Evolutionary conservation across 1,140 invertebrate species (phyloP).

Genomic region (Parapsyche elsis): DNA sequence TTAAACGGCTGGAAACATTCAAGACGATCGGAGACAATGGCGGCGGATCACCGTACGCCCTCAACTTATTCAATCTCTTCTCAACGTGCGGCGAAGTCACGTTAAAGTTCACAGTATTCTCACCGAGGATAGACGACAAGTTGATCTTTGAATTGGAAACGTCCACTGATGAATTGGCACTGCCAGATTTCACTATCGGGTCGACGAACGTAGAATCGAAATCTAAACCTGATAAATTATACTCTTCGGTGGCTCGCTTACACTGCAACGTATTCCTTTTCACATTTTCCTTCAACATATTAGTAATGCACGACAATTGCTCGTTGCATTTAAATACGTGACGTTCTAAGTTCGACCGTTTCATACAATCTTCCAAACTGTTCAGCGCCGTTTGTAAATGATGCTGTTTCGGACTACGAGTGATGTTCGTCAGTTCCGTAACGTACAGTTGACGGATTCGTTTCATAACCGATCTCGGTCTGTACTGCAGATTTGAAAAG

Average conservation of each 20-base stretch:
- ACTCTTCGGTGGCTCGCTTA: too few relatives aligned
- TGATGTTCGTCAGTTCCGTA: constrained; percentile 45
- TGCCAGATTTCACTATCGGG: too few relatives aligned
- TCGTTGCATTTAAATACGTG: constrained; percentile 33
- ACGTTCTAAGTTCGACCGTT: not conserved
- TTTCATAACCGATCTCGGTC: constrained; percentile 46
- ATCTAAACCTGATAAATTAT: constrained; percentile 44
- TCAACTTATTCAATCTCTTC: constrained; percentile 62
- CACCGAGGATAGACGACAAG: constrained; percentile 22
- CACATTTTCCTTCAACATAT: not conserved
- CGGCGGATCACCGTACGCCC: constrained; percentile 65
- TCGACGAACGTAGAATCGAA: constrained; percentile 50
- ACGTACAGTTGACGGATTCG: constrained; percentile 43
- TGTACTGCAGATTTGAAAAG: constrained; percentile 72
- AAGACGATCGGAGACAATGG: constrained; percentile 61
- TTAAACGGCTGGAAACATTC: constrained; percentile 58
- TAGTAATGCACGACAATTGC: constrained; percentile 3
- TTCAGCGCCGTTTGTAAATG: constrained; percentile 27
- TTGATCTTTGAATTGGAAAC: constrained; percentile 17
- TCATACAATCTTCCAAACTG: constrained; percentile 32
- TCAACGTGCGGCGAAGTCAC: constrained; percentile 59
- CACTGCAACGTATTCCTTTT: not conserved
- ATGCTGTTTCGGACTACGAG: constrained; percentile 43
- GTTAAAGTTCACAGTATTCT: constrained; percentile 1
- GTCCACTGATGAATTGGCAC: not conserved